These are phyloP conservation scores for Monopis laevigella DNA, from an alignment of 2,888 invertebrate species.

Conservation along the genomic window DNA sequence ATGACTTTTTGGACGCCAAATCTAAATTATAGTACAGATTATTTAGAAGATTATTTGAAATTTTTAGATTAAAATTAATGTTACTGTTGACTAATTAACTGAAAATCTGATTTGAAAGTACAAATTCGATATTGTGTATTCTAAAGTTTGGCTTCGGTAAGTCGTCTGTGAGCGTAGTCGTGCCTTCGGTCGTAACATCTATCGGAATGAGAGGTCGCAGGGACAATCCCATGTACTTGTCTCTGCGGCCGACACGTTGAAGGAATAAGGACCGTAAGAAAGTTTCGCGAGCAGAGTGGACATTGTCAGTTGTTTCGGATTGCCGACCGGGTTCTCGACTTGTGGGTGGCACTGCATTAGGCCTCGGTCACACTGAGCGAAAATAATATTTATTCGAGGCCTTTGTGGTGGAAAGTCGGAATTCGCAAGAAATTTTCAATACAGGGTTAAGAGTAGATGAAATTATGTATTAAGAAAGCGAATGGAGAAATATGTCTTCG, in stretches of 20 bases:
- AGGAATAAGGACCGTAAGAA: no score
- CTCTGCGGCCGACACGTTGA: no score
- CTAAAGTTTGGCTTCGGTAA: constrained; percentile 60
- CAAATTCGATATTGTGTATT: constrained; percentile 42
- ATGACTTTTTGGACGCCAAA: constrained; percentile 65
- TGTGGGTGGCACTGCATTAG: background rate
- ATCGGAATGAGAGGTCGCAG: no score
- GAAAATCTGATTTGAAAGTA: constrained; percentile 67
- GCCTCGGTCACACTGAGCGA: background rate
- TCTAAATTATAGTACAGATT: constrained; percentile 59
- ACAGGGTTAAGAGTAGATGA: constrained; percentile 50
- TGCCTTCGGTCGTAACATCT: constrained; percentile 60
- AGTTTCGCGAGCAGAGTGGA: no score
- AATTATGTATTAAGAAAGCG: constrained; percentile 1
- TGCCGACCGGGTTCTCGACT: no score
- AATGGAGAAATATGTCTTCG: constrained; percentile 25
- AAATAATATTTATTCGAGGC: background rate
- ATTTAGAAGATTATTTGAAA: constrained; percentile 52
- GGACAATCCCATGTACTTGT: no score
- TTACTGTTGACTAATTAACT: constrained; percentile 57
- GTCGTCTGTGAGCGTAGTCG: constrained; percentile 40
- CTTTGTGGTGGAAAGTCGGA: background rate
- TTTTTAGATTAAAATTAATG: constrained; percentile 35
- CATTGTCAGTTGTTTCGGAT: no score
- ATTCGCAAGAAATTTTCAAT: constrained; percentile 25